Evolutionary conservation across 1,140 invertebrate species (phyloP).

Genomic region (Vanessa tameamea): DNA sequence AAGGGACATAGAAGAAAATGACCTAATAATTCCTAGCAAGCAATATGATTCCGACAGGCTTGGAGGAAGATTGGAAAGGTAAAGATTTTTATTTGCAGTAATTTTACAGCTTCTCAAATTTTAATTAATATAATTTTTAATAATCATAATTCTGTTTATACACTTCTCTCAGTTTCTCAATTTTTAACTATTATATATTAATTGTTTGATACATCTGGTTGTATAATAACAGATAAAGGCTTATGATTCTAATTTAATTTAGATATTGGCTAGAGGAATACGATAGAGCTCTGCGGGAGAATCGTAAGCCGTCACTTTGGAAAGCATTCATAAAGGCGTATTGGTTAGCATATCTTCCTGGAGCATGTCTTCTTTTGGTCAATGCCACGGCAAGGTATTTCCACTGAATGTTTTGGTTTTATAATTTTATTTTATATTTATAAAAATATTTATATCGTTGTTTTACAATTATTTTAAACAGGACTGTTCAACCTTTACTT

Average conservation of each 20-base stretch:
- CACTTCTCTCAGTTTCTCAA: too few relatives aligned
- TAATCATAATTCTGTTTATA: neutral
- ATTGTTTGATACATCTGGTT: neutral
- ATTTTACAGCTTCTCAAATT: neutral
- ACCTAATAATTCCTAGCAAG: slow-evolving; percentile 57
- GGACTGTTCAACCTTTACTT: slow-evolving; percentile 77
- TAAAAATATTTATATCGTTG: neutral
- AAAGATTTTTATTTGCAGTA: slow-evolving; percentile 8
- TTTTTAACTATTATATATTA: neutral
- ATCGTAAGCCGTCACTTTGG: slow-evolving; percentile 70
- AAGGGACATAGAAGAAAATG: slow-evolving; percentile 60
- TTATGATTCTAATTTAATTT: slow-evolving; percentile 32
- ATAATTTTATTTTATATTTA: neutral
- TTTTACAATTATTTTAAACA: slow-evolving; percentile 33
- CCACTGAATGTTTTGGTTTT: neutral
- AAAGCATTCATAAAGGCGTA: slow-evolving; percentile 74
- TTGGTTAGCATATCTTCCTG: slow-evolving; percentile 68
- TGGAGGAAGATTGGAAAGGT: slow-evolving; percentile 64
- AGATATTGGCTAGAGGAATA: slow-evolving; percentile 78
- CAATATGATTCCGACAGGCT: slow-evolving; percentile 57
- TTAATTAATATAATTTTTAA: too few relatives aligned
- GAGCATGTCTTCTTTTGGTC: slow-evolving; percentile 60
- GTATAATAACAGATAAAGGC: neutral
- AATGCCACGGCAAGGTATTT: slow-evolving; percentile 50
- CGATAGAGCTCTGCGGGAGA: slow-evolving; percentile 52